Evolutionary conservation across 2,888 invertebrate genomes (phyloP).

Genomic region (Plebejus argus): DNA sequence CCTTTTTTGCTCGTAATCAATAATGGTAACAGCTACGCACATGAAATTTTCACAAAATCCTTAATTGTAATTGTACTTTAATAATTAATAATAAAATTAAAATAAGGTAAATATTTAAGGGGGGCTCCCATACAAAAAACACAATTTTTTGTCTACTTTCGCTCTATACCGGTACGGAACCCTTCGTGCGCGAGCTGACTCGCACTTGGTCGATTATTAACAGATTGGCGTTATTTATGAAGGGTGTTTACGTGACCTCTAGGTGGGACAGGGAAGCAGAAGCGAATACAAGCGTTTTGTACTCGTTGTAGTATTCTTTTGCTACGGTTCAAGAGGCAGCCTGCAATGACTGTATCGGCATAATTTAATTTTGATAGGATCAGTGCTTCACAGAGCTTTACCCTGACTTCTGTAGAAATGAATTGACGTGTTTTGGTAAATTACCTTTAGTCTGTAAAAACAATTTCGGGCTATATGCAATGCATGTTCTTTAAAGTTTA

Average conservation of each 20-base stretch:
- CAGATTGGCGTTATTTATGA: not conserved
- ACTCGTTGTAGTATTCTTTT: not conserved
- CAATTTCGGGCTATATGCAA: not conserved
- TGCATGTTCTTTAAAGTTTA: not conserved
- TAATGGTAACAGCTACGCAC: too few relatives aligned
- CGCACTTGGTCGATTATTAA: too few relatives aligned
- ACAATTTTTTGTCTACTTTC: too few relatives aligned
- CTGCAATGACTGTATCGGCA: not conserved
- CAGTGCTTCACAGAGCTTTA: not conserved
- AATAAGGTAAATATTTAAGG: too few relatives aligned
- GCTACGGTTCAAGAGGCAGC: not conserved
- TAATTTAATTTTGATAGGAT: not conserved
- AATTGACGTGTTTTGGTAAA: not conserved
- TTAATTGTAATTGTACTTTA: too few relatives aligned
- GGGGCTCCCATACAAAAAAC: too few relatives aligned
- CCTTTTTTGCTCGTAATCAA: too few relatives aligned
- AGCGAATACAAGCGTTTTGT: not conserved
- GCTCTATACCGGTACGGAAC: too few relatives aligned
- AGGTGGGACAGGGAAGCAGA: not conserved
- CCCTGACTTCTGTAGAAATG: not conserved
- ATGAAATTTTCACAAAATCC: too few relatives aligned
- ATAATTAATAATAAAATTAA: too few relatives aligned
- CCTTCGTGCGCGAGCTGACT: too few relatives aligned
- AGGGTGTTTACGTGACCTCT: not conserved
- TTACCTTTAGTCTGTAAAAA: not conserved